phyloP scores from a whole-genome alignment of 2,888 invertebrate genomes.

The Andrena chrysosceles region DNA sequence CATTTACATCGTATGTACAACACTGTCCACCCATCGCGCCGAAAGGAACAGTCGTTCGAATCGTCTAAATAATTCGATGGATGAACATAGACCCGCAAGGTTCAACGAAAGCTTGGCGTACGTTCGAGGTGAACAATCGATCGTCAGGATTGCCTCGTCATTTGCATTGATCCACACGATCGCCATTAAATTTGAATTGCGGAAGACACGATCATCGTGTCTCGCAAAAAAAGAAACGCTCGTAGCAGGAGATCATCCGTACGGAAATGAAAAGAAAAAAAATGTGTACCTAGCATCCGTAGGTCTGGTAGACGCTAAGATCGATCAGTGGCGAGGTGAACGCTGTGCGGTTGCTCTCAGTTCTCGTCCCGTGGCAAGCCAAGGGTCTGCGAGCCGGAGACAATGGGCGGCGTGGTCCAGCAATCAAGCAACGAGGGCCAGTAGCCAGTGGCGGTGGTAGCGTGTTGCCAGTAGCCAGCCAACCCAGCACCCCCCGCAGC shows the following conservation, averaged over 20 bases:
- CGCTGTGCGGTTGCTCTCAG: conserved; percentile 48
- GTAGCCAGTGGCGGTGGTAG: conserved; percentile 80
- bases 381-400: conserved; percentile 77
- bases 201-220: background rate
- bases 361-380: conserved; percentile 79
- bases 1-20: conserved; percentile 58
- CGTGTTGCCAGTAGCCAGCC: conserved; percentile 83
- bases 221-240: too few relatives aligned
- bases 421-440: conserved; percentile 83
- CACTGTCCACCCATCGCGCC: background rate
- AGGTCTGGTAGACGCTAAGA: background rate
- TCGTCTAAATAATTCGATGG: conserved; percentile 12
- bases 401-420: conserved; percentile 81
- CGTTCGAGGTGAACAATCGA: background rate
- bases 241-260: background rate
- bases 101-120: background rate
- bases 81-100: conserved; percentile 12
- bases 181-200: background rate
- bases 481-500: conserved; percentile 72
- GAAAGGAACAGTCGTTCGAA: conserved; percentile 14
- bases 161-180: background rate
- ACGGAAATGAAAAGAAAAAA: background rate
- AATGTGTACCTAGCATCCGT: background rate
- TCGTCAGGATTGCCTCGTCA: background rate
- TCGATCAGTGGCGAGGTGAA: conserved; percentile 16